Conservation (phyloP, 2,797 vertebrate species). For the Steatocranus sp. region DNA sequence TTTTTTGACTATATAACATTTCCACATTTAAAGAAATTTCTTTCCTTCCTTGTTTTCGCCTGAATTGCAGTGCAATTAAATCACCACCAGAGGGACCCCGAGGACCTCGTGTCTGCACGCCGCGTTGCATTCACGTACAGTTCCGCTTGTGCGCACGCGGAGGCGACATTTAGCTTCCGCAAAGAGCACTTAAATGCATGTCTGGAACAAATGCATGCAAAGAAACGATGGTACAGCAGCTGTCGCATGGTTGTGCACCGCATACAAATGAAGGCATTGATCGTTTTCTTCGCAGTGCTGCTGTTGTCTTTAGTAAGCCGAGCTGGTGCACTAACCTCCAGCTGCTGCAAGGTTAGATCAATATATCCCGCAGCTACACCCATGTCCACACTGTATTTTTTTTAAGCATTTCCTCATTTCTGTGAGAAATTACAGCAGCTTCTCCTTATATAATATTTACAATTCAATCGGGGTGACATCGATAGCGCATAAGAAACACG, state of each 20-base stretch:
- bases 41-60: neutral
- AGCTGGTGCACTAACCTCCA: constrained; percentile 34
- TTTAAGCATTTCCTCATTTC: neutral
- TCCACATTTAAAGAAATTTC: neutral
- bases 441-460: neutral
- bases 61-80: neutral
- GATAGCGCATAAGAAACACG: neutral
- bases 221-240: constrained; percentile 57
- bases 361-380: neutral
- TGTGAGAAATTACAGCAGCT: neutral
- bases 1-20: neutral
- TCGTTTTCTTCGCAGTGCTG: constrained; percentile 10
- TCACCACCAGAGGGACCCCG: constrained; percentile 29
- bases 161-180: constrained; percentile 36
- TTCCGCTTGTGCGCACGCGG: neutral
- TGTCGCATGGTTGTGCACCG: constrained; percentile 66
- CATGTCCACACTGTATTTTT: neutral
- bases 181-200: neutral
- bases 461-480: neutral
- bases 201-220: constrained; percentile 52
- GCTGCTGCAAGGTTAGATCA: neutral
- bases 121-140: neutral
- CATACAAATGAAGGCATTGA: constrained; percentile 71
- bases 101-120: neutral
- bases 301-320: constrained; percentile 30